Conservation (phyloP, 1,140 invertebrate species). For the Agrilus planipennis region DNA sequence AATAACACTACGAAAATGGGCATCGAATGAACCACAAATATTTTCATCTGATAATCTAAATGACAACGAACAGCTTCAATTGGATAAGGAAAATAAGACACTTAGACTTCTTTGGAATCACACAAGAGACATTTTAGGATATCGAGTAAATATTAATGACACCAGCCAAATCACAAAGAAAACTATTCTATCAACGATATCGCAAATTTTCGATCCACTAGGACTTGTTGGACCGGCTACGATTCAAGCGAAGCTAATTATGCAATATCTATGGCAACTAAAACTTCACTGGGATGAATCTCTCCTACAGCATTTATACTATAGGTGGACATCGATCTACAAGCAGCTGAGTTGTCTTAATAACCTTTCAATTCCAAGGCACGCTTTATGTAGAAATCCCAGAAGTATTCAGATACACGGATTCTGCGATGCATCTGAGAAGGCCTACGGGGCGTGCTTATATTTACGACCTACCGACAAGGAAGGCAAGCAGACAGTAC, state of each 20-base stretch:
- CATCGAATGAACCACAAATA: no score
- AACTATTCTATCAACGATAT: background rate
- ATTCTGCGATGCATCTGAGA: slow-evolving; percentile 24
- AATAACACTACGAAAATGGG: no score
- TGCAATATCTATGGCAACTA: slow-evolving; percentile 22
- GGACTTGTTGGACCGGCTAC: slow-evolving; percentile 19
- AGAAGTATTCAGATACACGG: slow-evolving; percentile 23
- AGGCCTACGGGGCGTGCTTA: slow-evolving; percentile 22
- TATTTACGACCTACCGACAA: slow-evolving; percentile 14
- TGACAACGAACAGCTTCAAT: no score
- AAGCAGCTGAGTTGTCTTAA: background rate
- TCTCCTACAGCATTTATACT: slow-evolving; percentile 7
- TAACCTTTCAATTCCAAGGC: background rate
- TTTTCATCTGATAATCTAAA: no score
- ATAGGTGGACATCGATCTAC: slow-evolving; percentile 17
- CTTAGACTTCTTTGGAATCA: no score
- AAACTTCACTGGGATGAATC: slow-evolving; percentile 17
- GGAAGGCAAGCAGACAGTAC: background rate
- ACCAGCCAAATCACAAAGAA: background rate
- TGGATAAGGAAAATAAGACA: no score
- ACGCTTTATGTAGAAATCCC: background rate
- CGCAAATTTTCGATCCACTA: slow-evolving; percentile 8
- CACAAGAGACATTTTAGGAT: no score
- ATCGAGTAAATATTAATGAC: no score
- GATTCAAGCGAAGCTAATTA: slow-evolving; percentile 18